phyloP scores from a whole-genome alignment of 2,888 invertebrate genomes.

The Eupithecia tripunctaria region DNA sequence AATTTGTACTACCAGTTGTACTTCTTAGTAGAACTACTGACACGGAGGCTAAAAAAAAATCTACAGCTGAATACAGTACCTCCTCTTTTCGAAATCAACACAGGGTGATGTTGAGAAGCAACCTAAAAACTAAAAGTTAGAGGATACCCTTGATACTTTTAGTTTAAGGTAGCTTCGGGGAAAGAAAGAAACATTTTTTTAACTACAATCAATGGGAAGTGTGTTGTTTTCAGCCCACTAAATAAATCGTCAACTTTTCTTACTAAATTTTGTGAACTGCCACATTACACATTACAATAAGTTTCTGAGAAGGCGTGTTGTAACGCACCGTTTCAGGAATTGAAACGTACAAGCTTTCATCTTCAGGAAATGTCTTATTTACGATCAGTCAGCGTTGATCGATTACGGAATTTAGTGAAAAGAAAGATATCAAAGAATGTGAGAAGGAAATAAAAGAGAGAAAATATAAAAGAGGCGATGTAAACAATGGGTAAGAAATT shows the following conservation, averaged over 20 bases:
- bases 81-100: too few species aligned
- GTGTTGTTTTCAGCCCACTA: neutral
- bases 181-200: too few species aligned
- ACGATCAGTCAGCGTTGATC: constrained; percentile 45
- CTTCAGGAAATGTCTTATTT: constrained; percentile 70
- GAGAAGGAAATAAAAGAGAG: neutral
- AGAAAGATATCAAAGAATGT: constrained; percentile 22
- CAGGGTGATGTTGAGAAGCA: too few species aligned
- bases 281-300: constrained; percentile 36
- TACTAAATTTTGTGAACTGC: constrained; percentile 30
- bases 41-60: too few species aligned
- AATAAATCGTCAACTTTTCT: constrained; percentile 28
- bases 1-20: too few species aligned
- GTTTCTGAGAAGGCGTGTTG: constrained; percentile 38
- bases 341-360: constrained; percentile 66
- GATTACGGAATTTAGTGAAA: constrained; percentile 43
- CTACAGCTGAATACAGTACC: too few species aligned
- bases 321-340: constrained; percentile 37
- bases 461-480: neutral
- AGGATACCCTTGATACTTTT: neutral
- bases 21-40: too few species aligned
- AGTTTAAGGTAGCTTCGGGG: neutral
- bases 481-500: neutral
- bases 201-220: neutral
- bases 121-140: too few species aligned